Evolutionary conservation across 1,140 invertebrate species (phyloP).

Genomic region (Drosophila yakuba): DNA sequence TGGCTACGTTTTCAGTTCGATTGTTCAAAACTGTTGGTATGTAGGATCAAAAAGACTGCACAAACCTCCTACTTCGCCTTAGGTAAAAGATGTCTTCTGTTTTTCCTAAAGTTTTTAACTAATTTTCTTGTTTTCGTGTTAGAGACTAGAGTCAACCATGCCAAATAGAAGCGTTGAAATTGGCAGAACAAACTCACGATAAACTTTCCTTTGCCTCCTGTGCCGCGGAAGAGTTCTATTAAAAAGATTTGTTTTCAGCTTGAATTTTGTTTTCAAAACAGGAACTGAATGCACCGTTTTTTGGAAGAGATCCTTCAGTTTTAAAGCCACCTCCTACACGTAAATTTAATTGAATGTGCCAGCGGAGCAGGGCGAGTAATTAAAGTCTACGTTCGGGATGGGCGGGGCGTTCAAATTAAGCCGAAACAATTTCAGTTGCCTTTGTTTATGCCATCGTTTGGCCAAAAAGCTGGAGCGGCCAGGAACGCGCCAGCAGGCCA

Average conservation of each 20-base stretch:
- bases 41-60: slow-evolving; percentile 1
- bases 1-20: slow-evolving; percentile 8
- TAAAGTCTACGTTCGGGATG: slow-evolving; percentile 18
- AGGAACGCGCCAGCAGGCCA: slow-evolving; percentile 52
- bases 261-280: slow-evolving; percentile 41
- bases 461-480: slow-evolving; percentile 19
- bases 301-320: slow-evolving; percentile 18
- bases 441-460: slow-evolving; percentile 43
- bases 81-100: slow-evolving; percentile 52
- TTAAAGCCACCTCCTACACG: slow-evolving; percentile 53
- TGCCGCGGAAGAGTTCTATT: slow-evolving; percentile 58
- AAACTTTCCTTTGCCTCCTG: slow-evolving; percentile 46
- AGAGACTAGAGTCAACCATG: slow-evolving; percentile 19
- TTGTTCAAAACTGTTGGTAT: slow-evolving; percentile 2
- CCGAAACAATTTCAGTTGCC: slow-evolving; percentile 69
- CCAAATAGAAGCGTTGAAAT: slow-evolving; percentile 51
- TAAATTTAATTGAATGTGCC: slow-evolving; percentile 53
- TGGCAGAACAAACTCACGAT: slow-evolving; percentile 56
- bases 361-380: slow-evolving; percentile 32
- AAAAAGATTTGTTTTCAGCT: slow-evolving; percentile 70
- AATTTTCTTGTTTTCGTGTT: slow-evolving; percentile 72
- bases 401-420: slow-evolving; percentile 67
- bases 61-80: slow-evolving; percentile 12
- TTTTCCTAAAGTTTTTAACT: slow-evolving; percentile 74
- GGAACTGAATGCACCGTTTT: slow-evolving; percentile 8